phyloP scores from a whole-genome alignment of 23 tunicate genomes.

The Clavelina lepadiformis region DNA sequence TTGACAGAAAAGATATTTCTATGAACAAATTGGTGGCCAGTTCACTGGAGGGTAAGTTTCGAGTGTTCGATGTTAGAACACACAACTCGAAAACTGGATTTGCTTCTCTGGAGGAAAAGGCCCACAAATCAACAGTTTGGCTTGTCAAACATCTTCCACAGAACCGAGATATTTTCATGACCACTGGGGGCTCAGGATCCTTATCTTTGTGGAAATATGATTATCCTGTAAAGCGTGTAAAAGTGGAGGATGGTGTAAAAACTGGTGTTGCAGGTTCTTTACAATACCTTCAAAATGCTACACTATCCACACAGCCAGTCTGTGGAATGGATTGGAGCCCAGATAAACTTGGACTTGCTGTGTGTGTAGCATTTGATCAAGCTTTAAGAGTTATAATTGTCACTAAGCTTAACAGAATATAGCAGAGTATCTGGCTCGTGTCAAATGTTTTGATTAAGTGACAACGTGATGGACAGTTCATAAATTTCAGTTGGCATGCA shows the following conservation, averaged over 20 bases:
- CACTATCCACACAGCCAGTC: conserved; percentile 95
- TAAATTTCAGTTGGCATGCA: no score
- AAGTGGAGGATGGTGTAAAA: conserved; percentile 63
- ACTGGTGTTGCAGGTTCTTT: conserved; percentile 73
- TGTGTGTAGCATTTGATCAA: conserved; percentile 91
- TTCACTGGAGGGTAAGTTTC: conserved; percentile 83
- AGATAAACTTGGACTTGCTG: conserved; percentile 92
- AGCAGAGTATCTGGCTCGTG: no score
- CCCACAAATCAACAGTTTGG: conserved; percentile 98
- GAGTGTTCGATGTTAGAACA: conserved; percentile 79
- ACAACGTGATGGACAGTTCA: no score
- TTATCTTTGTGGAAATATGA: conserved; percentile 91
- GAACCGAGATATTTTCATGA: conserved; percentile 94
- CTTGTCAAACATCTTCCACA: conserved; percentile 86
- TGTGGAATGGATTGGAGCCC: conserved; percentile 95
- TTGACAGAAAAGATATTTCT: conserved; percentile 90
- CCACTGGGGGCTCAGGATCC: conserved; percentile 96
- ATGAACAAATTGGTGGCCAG: conserved; percentile 93
- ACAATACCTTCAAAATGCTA: conserved; percentile 86
- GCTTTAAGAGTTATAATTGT: conserved; percentile 77
- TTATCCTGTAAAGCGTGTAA: conserved; percentile 76
- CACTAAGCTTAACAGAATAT: conserved; percentile 76
- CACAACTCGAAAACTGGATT: conserved; percentile 85
- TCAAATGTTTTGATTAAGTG: no score
- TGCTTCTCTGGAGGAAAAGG: conserved; percentile 82